phyloP scores from a whole-genome alignment of 2,888 invertebrate species.

The Mythimna loreyi region DNA sequence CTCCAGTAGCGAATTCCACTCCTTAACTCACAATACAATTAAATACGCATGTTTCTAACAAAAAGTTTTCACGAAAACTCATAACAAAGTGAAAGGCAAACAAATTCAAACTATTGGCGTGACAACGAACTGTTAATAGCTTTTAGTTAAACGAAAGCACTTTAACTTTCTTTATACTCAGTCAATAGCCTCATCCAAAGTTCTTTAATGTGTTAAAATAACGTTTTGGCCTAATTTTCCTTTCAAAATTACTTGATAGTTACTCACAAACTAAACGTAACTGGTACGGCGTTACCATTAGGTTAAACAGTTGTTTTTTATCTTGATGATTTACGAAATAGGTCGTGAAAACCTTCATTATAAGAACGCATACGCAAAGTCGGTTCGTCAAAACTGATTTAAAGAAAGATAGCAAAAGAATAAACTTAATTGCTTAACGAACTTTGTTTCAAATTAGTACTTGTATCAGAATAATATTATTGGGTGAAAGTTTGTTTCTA shows the following conservation, averaged over 20 bases:
- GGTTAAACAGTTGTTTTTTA: conserved; percentile 26
- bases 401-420: conserved; percentile 3
- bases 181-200: conserved; percentile 69
- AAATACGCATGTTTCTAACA: conserved; percentile 5
- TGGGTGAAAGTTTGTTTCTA: no score
- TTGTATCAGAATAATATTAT: neutral
- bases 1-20: no score
- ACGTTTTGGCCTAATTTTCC: conserved; percentile 59
- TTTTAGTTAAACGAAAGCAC: conserved; percentile 67
- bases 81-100: conserved; percentile 58
- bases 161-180: conserved; percentile 67
- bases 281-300: conserved; percentile 56
- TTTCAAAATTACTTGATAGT: conserved; percentile 45
- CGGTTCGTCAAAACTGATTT: conserved; percentile 17
- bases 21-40: neutral
- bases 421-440: conserved; percentile 8
- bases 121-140: conserved; percentile 70
- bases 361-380: conserved; percentile 6
- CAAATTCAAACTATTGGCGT: conserved; percentile 66
- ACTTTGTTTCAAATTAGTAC: neutral
- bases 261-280: conserved; percentile 44
- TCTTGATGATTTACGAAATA: conserved; percentile 39
- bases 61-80: conserved; percentile 48
- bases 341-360: conserved; percentile 27
- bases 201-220: conserved; percentile 60